phyloP scores from a whole-genome alignment of 2,888 invertebrate species.

The Lasioglossum leucozonium region DNA sequence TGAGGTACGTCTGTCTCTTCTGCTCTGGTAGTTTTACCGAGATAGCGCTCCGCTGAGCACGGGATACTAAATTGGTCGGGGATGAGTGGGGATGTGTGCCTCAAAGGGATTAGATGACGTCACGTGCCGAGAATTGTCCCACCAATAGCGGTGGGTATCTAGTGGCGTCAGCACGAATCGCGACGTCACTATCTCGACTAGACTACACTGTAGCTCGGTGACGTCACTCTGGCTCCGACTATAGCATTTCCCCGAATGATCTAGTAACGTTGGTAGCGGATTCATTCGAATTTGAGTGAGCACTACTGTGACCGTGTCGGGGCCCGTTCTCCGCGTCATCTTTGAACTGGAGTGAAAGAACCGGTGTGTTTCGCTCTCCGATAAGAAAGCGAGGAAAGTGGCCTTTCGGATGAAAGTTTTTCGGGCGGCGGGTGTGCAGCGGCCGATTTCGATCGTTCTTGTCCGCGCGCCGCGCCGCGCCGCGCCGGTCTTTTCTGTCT shows the following conservation, averaged over 20 bases:
- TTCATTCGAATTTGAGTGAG: background rate
- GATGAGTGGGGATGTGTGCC: too few species aligned
- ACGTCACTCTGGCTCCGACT: background rate
- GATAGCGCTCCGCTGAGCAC: too few species aligned
- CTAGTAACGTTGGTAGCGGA: too few species aligned
- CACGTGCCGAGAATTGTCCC: too few species aligned
- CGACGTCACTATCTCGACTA: too few species aligned
- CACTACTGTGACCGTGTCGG: background rate
- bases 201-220: background rate
- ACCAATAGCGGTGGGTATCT: too few species aligned
- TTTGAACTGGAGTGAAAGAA: slow-evolving; percentile 48
- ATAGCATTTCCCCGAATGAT: background rate
- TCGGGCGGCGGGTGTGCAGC: slow-evolving; percentile 40
- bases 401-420: slow-evolving; percentile 79
- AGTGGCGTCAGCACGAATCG: too few species aligned
- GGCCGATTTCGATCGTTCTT: slow-evolving; percentile 31
- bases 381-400: slow-evolving; percentile 82
- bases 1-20: too few species aligned
- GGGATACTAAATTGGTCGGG: too few species aligned
- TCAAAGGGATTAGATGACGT: background rate
- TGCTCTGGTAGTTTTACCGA: too few species aligned
- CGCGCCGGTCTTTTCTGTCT: slow-evolving; percentile 26
- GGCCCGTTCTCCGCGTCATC: slow-evolving; percentile 21
- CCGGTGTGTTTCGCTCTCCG: slow-evolving; percentile 77
- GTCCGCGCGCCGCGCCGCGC: background rate